These are phyloP conservation scores for Botia kubotai DNA, from an alignment of 2,797 vertebrate genomes.

Conservation along the genomic window DNA sequence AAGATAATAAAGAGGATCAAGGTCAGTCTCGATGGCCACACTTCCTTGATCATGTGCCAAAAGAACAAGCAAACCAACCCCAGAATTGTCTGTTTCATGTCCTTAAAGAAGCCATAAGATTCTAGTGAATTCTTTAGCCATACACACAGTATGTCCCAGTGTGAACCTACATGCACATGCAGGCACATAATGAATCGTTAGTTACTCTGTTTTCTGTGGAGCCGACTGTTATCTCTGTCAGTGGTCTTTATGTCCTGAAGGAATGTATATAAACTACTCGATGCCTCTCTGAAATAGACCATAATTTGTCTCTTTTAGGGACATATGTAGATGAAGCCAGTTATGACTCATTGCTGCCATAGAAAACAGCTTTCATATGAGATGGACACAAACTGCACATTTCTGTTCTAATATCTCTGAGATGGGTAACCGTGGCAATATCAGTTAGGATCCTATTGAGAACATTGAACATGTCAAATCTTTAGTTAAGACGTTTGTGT, in stretches of 20 bases:
- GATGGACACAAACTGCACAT: background rate
- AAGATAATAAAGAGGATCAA: slow-evolving; percentile 41
- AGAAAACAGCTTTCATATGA: slow-evolving; percentile 8
- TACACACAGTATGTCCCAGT: slow-evolving; percentile 12
- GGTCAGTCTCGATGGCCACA: slow-evolving; percentile 3
- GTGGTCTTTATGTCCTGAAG: slow-evolving; percentile 32
- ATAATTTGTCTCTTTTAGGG: slow-evolving; percentile 19
- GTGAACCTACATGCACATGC: slow-evolving; percentile 36
- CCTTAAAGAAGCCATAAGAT: slow-evolving; percentile 6
- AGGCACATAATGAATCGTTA: slow-evolving; percentile 36
- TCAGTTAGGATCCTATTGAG: too few species aligned
- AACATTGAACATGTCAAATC: too few species aligned
- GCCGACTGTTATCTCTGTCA: slow-evolving; percentile 18
- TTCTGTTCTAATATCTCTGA: too few species aligned
- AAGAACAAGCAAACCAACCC: background rate
- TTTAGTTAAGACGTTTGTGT: too few species aligned
- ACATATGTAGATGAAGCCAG: slow-evolving; percentile 2
- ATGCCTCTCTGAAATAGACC: slow-evolving; percentile 12
- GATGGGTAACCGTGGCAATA: too few species aligned
- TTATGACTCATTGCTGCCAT: slow-evolving; percentile 22
- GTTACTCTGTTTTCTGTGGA: slow-evolving; percentile 36
- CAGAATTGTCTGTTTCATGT: slow-evolving; percentile 24
- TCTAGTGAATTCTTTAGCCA: slow-evolving; percentile 20
- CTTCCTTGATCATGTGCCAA: slow-evolving; percentile 42
- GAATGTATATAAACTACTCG: slow-evolving; percentile 28